Conservation (phyloP, 2,113 vertebrate species). For the Dromiciops gliroides region DNA sequence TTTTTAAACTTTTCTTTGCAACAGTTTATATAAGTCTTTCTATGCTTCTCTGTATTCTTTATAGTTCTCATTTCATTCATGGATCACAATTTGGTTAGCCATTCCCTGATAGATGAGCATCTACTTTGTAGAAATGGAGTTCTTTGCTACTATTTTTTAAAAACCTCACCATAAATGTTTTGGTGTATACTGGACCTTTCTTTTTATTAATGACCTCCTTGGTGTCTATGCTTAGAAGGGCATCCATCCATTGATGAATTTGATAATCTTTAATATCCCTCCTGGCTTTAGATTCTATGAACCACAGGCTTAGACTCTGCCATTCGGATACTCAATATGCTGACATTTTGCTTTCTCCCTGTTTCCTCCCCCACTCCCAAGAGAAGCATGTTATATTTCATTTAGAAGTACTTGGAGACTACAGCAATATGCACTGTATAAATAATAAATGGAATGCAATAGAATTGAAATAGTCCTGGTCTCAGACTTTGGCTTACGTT, state of each 20-base stretch:
- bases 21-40: neutral
- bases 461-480: constrained; percentile 45
- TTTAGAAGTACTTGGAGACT: constrained; percentile 57
- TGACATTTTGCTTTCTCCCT: constrained; percentile 23
- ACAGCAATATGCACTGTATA: constrained; percentile 51
- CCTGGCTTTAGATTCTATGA: neutral
- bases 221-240: neutral
- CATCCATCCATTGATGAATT: neutral
- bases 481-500: constrained; percentile 56
- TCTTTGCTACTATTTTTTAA: neutral
- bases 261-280: neutral
- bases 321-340: neutral
- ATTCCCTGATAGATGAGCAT: neutral
- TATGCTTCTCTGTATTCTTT: neutral
- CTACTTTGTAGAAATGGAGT: neutral
- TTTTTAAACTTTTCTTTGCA: neutral
- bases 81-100: neutral
- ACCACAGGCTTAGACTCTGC: neutral
- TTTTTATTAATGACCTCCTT: neutral
- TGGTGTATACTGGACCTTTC: neutral
- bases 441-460: constrained; percentile 71
- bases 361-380: constrained; percentile 63
- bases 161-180: neutral
- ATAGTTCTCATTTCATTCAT: neutral
- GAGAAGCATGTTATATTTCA: constrained; percentile 61